Evolutionary conservation across 1,140 invertebrate species (phyloP), one percentile per base, ranked within the genome.

Genomic region (Alviniconcha marisindica): DNA sequence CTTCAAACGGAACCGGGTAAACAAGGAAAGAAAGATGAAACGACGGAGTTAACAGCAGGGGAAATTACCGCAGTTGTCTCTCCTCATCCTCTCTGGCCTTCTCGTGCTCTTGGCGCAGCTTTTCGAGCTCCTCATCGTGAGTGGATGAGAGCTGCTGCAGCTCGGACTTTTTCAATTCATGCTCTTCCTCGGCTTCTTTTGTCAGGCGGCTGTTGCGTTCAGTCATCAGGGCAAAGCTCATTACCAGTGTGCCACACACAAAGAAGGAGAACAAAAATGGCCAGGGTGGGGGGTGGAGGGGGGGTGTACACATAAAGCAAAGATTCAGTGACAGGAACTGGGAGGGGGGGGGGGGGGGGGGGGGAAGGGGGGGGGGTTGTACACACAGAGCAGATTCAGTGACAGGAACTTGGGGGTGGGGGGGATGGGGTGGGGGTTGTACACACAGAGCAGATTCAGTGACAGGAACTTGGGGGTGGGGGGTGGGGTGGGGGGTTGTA

Each of bases 21-120:
- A n/a, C n/a, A n/a, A n/a, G n/a, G n/a, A n/a, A n/a, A n/a, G n/a
- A n/a, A n/a, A n/a, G n/a, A n/a, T n/a, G 56, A 24, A 24, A n/a
- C 0, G 63, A 2, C 0, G 63, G 28, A 4, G 28, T 0, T 66
- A 21, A 66, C 2, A 33, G 71, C 21, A n/a, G 36, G 21, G 38
- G n/a, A 24, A 76, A 48, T 82, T 85, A 87, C 86, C 86, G 84
- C 76, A 87, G 51, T 42, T 84, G 60, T 14, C 18, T 74, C 73
- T 87, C 84, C 73, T 90, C 86, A 15, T 87, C 81, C 28, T 84
- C 24, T 31, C 81, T 83, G 44, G 86, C 56, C 56, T 84, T 69
- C n/a, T 87, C 82, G 31, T 82, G 83, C 73, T 89, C 79, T n/a
- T 86, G 77, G 5, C 83, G 42, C n/a, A 89, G 69, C 44, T 82